Evolutionary conservation across 2,888 invertebrate genomes (phyloP).

Genomic region (Heliothis peltigera): DNA sequence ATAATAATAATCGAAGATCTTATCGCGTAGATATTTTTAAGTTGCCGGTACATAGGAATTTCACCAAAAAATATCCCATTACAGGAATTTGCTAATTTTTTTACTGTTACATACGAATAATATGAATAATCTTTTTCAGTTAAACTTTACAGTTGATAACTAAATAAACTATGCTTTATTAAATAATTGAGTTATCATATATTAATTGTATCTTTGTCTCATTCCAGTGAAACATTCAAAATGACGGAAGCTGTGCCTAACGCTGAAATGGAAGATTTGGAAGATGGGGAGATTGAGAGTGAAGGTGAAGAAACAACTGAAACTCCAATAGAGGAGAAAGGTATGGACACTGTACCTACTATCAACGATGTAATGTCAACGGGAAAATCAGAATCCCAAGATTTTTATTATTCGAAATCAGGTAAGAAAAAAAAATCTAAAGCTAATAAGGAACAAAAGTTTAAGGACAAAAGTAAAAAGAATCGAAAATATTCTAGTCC

Average conservation of each 20-base stretch:
- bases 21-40: constrained; percentile 18
- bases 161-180: background rate
- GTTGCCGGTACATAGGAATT: background rate
- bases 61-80: background rate
- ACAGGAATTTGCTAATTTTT: constrained; percentile 5
- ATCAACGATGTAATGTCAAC: constrained; percentile 63
- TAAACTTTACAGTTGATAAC: no score
- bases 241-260: constrained; percentile 78
- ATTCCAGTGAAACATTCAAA: constrained; percentile 81
- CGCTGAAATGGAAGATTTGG: constrained; percentile 91
- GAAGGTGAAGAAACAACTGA: constrained; percentile 85
- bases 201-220: constrained; percentile 12
- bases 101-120: background rate
- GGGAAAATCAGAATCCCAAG: constrained; percentile 76
- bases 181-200: background rate
- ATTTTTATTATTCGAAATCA: constrained; percentile 81
- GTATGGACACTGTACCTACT: constrained; percentile 64
- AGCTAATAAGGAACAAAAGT: constrained; percentile 85
- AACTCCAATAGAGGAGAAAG: constrained; percentile 68
- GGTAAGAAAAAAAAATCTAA: constrained; percentile 88
- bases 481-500: constrained; percentile 83
- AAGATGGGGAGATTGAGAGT: constrained; percentile 96
- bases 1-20: constrained; percentile 17
- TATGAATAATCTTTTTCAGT: no score
- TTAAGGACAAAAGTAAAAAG: constrained; percentile 88